Evolutionary conservation across 2,797 vertebrate species (phyloP).

Genomic region (Schizopygopsis malacanthus): DNA sequence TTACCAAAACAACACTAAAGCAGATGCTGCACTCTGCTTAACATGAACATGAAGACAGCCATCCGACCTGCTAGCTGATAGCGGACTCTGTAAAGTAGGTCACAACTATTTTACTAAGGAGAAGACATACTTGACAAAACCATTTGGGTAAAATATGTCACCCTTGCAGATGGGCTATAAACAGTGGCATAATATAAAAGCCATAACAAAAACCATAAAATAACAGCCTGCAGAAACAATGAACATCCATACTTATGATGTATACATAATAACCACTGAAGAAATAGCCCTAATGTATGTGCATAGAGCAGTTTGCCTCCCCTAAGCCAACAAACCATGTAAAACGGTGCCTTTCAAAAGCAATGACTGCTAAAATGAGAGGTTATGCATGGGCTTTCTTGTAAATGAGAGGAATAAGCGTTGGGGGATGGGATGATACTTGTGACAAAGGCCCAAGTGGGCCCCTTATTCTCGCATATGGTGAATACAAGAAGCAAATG

Average conservation of each 20-base stretch:
- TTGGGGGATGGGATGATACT: slow-evolving; percentile 80
- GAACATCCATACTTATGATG: neutral
- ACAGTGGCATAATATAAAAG: neutral
- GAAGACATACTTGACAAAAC: neutral
- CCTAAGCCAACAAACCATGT: neutral
- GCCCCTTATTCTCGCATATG: slow-evolving; percentile 75
- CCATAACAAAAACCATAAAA: neutral
- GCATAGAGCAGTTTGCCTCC: neutral
- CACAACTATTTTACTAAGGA: slow-evolving; percentile 19
- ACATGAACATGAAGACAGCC: neutral
- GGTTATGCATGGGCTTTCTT: slow-evolving; percentile 77
- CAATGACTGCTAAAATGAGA: slow-evolving; percentile 56
- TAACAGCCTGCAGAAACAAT: neutral
- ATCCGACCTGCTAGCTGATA: slow-evolving; percentile 14
- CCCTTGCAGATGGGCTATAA: neutral
- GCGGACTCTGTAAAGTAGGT: slow-evolving; percentile 26
- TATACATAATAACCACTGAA: neutral
- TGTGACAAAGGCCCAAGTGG: slow-evolving; percentile 84
- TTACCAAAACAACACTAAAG: neutral
- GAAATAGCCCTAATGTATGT: neutral
- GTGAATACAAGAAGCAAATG: slow-evolving; percentile 23
- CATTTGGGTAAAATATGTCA: neutral
- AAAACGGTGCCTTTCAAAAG: neutral
- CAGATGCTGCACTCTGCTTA: neutral
- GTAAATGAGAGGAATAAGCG: slow-evolving; percentile 66